Evolutionary conservation across 1,140 invertebrate species (phyloP).

Genomic region (Zaprionus gabonicus): DNA sequence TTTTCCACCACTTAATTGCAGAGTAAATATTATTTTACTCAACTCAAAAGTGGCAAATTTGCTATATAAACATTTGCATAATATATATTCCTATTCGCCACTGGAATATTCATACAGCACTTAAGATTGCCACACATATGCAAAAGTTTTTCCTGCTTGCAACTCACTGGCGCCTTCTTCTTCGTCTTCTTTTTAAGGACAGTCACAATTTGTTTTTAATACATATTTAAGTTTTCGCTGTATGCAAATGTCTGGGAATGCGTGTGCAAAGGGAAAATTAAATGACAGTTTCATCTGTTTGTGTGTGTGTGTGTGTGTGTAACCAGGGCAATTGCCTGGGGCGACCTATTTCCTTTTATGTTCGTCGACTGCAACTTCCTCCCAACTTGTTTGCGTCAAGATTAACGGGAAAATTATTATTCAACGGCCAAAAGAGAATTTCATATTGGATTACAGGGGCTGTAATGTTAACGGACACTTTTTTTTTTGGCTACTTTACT

Average conservation of each 20-base stretch:
- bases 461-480: neutral
- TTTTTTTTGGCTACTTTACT: neutral
- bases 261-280: constrained; percentile 36
- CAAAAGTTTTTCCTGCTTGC: constrained; percentile 8
- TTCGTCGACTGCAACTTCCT: constrained; percentile 24
- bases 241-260: neutral
- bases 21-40: neutral
- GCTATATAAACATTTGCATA: neutral
- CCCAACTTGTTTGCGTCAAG: constrained; percentile 20
- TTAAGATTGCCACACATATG: neutral
- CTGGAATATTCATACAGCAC: neutral
- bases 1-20: neutral
- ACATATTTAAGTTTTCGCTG: constrained; percentile 38
- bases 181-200: constrained; percentile 13
- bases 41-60: neutral
- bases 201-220: constrained; percentile 45
- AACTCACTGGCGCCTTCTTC: constrained; percentile 15
- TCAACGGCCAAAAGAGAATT: constrained; percentile 25
- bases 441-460: constrained; percentile 19
- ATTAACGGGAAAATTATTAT: constrained; percentile 37
- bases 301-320: constrained; percentile 45
- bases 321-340: constrained; percentile 17
- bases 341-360: constrained; percentile 31
- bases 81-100: neutral
- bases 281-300: constrained; percentile 33